phyloP scores from a whole-genome alignment of 2,113 vertebrate species.

The Spheniscus mendiculus region DNA sequence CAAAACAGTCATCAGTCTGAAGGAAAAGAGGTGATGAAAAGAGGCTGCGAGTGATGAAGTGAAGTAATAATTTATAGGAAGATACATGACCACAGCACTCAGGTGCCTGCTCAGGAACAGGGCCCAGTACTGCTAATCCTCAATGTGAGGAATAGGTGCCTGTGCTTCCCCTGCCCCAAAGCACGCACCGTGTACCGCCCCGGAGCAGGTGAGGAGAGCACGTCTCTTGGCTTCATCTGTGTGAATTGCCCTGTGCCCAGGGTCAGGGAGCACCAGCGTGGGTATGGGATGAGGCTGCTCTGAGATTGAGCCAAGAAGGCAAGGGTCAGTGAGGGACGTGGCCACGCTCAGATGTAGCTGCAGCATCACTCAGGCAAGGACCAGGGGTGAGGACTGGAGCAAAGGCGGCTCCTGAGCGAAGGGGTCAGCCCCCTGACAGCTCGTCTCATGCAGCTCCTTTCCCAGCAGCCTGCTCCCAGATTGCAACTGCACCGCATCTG shows the following conservation, averaged over 20 bases:
- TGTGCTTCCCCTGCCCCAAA: background rate
- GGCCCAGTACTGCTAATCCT: background rate
- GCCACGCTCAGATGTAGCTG: background rate
- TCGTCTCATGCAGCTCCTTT: background rate
- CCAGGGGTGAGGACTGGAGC: rapidly evolving
- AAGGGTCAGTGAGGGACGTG: background rate
- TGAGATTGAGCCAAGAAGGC: background rate
- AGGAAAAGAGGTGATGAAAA: slow-evolving; percentile 54
- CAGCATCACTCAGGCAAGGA: background rate
- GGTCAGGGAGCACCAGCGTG: background rate
- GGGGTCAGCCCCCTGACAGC: background rate
- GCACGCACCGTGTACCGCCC: rapidly evolving
- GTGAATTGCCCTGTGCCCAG: rapidly evolving
- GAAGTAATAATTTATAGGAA: slow-evolving; percentile 47
- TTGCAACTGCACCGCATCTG: background rate
- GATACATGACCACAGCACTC: background rate
- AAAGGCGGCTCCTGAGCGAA: background rate
- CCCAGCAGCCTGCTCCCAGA: background rate
- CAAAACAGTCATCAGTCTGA: slow-evolving; percentile 24
- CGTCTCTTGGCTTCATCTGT: background rate
- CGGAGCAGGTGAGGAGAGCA: background rate
- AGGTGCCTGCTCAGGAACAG: slow-evolving; percentile 23
- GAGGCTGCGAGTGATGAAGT: slow-evolving; percentile 37
- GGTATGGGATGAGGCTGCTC: background rate
- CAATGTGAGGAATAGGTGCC: background rate